Evolutionary conservation across 35 echinoderm and acorn worm species (phyloP), one percentile per base, ranked within the genome.

Genomic region (Heliocidaris erythrogramma): DNA sequence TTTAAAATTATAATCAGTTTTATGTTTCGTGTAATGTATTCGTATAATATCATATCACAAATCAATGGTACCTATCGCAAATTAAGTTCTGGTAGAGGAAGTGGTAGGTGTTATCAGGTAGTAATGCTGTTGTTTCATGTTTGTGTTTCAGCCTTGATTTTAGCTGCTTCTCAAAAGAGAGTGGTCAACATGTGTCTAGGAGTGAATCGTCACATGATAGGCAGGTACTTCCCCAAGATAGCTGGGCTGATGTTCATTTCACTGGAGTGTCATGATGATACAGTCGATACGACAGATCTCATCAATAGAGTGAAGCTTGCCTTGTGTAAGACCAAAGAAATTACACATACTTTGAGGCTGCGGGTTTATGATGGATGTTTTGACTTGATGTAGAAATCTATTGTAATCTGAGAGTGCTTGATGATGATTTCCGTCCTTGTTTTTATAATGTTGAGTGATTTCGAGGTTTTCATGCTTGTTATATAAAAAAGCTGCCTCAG

Each of bases 181-280:
- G 65, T 89, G 31, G 87, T 89, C 87, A n/a, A 89, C 87, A 47
- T 89, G 47, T 89, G 87, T 48, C 87, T 89, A 4, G 87, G 85
- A 30, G 24, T 89, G 9, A 89, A 89, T 48, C 31, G 47, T 12
- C 47, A 89, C 32, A 9, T 32, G 87, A 89, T 89, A 14, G 14
- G 14, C 12, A 89, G 30, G 31, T 5, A 16, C 14, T 89, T 89
- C 87, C 87, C 12, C 5, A 89, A 89, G 32, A 13, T 89, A 30
- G 47, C 14, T 14, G 32, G 29, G 21, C 87, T 89, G 87, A 27
- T 16, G 14, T 32, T 89, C 18, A 48, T 89, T 32, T 48, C 87
- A 14, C 31, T 89, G 5, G 87, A 89, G 87, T 1, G 31, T 21
- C 31, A 42, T 48, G 87, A 89, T 0, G 87, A 89, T 35, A 47